Evolutionary conservation across 2,113 vertebrate species (phyloP).

Genomic region (Hyla sarda): DNA sequence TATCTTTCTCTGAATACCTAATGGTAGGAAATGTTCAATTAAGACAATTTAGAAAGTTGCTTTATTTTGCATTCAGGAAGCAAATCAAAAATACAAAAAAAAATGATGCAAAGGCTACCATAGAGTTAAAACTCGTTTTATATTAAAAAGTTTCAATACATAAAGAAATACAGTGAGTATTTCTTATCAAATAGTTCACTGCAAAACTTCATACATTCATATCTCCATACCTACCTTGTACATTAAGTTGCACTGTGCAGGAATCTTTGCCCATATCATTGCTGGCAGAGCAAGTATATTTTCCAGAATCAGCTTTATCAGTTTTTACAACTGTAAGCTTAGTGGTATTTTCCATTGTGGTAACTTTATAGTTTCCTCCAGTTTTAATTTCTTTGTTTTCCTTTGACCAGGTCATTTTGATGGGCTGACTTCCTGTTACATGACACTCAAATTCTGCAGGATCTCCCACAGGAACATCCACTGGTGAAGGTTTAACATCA

Average conservation of each 20-base stretch:
- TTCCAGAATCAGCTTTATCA: constrained; percentile 85
- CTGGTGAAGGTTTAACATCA: constrained; percentile 81
- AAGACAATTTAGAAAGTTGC: no score
- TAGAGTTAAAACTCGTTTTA: no score
- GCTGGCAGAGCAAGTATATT: constrained; percentile 86
- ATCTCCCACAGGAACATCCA: constrained; percentile 85
- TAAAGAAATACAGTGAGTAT: no score
- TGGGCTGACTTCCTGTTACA: constrained; percentile 88
- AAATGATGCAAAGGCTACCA: no score
- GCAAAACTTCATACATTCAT: neutral
- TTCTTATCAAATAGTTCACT: no score
- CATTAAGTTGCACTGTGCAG: constrained; percentile 82
- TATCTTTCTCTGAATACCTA: no score
- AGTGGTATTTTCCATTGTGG: constrained; percentile 82
- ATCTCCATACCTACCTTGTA: constrained; percentile 97
- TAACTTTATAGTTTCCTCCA: constrained; percentile 91
- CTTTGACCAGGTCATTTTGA: constrained; percentile 93
- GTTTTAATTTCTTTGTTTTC: constrained; percentile 91
- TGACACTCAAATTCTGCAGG: constrained; percentile 90
- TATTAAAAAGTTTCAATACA: no score
- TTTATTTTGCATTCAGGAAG: no score
- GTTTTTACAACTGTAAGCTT: constrained; percentile 85
- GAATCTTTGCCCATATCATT: constrained; percentile 94
- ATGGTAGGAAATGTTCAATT: no score
- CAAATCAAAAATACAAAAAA: no score